Percentiles rank a stretch among this genome's conserved stretches.
Conservation (phyloP, 2,113 vertebrate genomes). For the Tinamus guttatus region DNA sequence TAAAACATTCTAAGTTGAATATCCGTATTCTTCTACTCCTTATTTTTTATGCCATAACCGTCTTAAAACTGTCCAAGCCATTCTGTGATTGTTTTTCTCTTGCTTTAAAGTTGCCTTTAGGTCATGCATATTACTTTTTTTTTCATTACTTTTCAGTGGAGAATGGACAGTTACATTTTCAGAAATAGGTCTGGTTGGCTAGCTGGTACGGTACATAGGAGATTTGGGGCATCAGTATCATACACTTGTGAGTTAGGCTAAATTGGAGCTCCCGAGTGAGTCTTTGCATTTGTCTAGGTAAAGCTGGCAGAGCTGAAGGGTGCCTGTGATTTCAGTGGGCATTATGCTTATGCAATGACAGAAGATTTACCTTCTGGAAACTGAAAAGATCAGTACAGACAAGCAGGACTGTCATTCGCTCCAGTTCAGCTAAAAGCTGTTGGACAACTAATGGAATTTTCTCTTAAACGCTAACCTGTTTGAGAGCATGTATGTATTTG, state of each 20-base stretch:
- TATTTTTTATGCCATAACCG: neutral
- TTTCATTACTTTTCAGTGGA: neutral
- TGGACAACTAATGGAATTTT: neutral
- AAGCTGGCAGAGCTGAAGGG: neutral
- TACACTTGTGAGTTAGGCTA: neutral
- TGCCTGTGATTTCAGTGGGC: neutral
- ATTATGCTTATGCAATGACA: neutral
- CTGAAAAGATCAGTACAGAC: neutral
- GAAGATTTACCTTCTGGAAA: neutral
- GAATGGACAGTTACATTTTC: neutral
- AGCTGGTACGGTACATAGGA: neutral
- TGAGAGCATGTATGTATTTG: neutral
- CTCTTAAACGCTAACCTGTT: neutral
- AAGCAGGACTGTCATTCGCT: neutral
- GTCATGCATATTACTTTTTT: neutral
- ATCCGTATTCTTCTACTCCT: neutral
- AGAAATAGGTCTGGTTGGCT: neutral
- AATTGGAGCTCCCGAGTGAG: neutral
- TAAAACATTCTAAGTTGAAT: neutral
- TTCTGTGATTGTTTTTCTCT: neutral
- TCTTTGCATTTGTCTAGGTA: neutral
- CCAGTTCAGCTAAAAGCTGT: neutral
- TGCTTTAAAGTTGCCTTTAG: neutral
- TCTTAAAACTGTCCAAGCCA: neutral
- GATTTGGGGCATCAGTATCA: neutral